Evolutionary conservation across 2,113 vertebrate species (phyloP), one percentile per base, ranked within the genome.

Genomic region (Hymenochirus boettgeri): DNA sequence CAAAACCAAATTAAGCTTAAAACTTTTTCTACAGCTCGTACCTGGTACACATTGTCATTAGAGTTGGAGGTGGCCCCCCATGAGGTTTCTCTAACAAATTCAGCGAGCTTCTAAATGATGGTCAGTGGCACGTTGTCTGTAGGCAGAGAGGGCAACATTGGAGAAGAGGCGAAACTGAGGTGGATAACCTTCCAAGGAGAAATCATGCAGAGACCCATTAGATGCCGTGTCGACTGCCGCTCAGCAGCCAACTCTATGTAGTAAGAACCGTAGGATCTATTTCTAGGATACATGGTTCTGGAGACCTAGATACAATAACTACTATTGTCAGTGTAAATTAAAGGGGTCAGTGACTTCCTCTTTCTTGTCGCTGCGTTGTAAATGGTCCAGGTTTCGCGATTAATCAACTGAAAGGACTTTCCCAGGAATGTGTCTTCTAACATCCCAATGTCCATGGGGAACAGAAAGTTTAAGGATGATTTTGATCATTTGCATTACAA

Each of bases 71-170:
- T 92, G 6, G 92, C 94, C n/a, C 91, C 95, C 2, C 70, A 80
- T 11, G 79, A 91, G 39, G 82, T 91, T 37, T 77, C 81, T 0
- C 85, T 96, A 62, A 97, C 95, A 66, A 85, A 88, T 26, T 74
- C 83, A 10, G 73, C 85, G 73, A 83, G 9, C 72, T 84, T 4
- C 77, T 99, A 76, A 99, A 98, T 57, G 94, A 99, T 82, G 85
- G 94, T 46, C 95, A 98, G 69, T 99, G 96, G 96, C 96, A 99
- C 81, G 92, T 89, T 0, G 54, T 99, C 19, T 78, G 71, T n/a
- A 78, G 71, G 94, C 90, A 0, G 94, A 98, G 77, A 91, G 96
- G 23, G 23, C n/a, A 96, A 91, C 62, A 91, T 93, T n/a, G n/a
- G n/a, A 71, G 95, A 94, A 74, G 87, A 94, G 74, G 92, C 90